phyloP scores from a whole-genome alignment of 2,888 invertebrate genomes.

The Acanthosepion pharaonis region DNA sequence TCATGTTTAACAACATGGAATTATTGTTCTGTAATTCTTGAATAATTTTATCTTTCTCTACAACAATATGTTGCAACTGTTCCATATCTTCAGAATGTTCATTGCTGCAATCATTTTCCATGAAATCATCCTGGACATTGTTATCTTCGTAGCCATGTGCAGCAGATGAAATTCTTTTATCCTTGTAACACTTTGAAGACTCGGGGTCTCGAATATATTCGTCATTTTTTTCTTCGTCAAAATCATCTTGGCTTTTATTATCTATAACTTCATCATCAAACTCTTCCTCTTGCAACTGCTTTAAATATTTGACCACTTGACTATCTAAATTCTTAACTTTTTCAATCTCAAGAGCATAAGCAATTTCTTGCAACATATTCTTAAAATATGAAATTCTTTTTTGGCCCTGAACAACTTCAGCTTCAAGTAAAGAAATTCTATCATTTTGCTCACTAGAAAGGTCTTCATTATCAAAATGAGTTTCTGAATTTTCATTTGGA shows the following conservation, averaged over 20 bases:
- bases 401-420: conserved; percentile 55
- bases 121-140: neutral
- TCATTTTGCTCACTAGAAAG: conserved; percentile 55
- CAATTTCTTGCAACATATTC: conserved; percentile 13
- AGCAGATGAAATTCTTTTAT: neutral
- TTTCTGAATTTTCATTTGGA: neutral
- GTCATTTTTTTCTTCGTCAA: conserved; percentile 13
- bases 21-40: conserved; percentile 69
- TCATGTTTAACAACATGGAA: conserved; percentile 66
- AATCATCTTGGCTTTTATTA: neutral
- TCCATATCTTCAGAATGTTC: conserved; percentile 57
- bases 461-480: neutral
- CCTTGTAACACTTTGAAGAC: conserved; percentile 18
- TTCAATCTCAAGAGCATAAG: neutral
- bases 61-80: conserved; percentile 60
- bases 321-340: neutral
- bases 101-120: neutral
- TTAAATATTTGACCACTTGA: neutral
- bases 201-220: neutral
- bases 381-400: neutral
- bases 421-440: conserved; percentile 49
- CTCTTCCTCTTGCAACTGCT: neutral
- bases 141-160: neutral
- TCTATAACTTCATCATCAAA: neutral
- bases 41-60: conserved; percentile 69